Percentiles rank a stretch among this genome's conserved stretches.
These are phyloP conservation scores for Drosophila aff. DNA, from an alignment of 1,140 invertebrate species.

Conservation along the genomic window DNA sequence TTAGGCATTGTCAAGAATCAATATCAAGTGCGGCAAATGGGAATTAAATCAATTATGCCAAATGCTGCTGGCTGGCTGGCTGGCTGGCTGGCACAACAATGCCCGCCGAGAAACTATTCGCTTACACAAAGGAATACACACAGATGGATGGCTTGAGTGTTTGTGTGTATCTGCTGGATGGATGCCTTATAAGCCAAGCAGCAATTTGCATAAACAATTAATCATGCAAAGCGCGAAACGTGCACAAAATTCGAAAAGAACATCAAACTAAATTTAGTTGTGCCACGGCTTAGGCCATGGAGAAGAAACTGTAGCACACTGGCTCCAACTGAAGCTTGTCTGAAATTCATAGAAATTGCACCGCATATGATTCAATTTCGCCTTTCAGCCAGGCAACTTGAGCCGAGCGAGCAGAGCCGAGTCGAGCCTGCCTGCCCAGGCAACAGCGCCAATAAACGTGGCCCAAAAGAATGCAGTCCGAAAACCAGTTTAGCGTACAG, in stretches of 20 bases:
- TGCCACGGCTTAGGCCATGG: slow-evolving; percentile 11
- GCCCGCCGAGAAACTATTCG: slow-evolving; percentile 19
- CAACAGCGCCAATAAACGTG: slow-evolving; percentile 74
- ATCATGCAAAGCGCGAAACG: slow-evolving; percentile 79
- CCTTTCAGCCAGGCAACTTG: slow-evolving; percentile 51
- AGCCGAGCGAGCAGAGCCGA: slow-evolving; percentile 13
- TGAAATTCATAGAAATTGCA: slow-evolving; percentile 65
- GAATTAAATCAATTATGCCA: slow-evolving; percentile 56
- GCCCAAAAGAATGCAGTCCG: slow-evolving; percentile 81
- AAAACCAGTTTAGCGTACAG: slow-evolving; percentile 82
- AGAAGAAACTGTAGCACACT: slow-evolving; percentile 17
- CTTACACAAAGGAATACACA: neutral
- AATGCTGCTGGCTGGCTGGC: slow-evolving; percentile 1
- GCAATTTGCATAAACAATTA: slow-evolving; percentile 83
- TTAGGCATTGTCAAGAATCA: slow-evolving; percentile 55
- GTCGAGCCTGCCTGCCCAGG: slow-evolving; percentile 22
- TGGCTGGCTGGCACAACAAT: slow-evolving; percentile 2
- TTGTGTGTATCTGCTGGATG: slow-evolving; percentile 13
- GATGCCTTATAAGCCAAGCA: slow-evolving; percentile 63
- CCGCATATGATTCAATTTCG: slow-evolving; percentile 80
- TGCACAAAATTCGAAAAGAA: slow-evolving; percentile 71
- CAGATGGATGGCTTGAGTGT: neutral
- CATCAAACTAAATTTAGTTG: slow-evolving; percentile 66
- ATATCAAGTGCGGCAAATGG: slow-evolving; percentile 33
- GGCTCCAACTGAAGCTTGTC: slow-evolving; percentile 24